Evolutionary conservation across 1,140 invertebrate genomes (phyloP), one percentile per base, ranked within the genome.

Genomic region (Drosophila oshimai): DNA sequence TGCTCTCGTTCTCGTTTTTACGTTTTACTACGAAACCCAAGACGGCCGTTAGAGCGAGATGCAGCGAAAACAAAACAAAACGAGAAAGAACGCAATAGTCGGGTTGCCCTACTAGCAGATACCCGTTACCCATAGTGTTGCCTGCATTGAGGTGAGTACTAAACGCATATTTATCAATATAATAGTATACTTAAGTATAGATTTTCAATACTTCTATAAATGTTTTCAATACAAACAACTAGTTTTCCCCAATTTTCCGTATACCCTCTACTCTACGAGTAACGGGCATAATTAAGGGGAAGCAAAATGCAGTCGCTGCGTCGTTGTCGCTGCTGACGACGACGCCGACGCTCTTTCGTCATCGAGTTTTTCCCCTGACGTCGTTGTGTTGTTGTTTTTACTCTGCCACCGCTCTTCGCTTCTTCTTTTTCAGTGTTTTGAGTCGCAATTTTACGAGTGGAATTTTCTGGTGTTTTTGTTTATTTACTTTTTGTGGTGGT

Each of bases 51-150:
- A 50, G 53, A 83, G 57, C 62, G 54, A 41, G 73, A 84, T 33
- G 47, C 51, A 78, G 53, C 78, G 79, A 83, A 83, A 84, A 83
- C 78, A 83, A 83, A 83, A 83, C 78, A 83, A 78, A 78, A n/a
- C n/a, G n/a, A n/a, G n/a, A n/a, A n/a, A n/a, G n/a, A n/a, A n/a
- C n/a, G n/a, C n/a, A n/a, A n/a, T n/a, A n/a, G n/a, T n/a, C n/a
- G n/a, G n/a, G n/a, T n/a, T n/a, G n/a, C n/a, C n/a, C n/a, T n/a
- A n/a, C n/a, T n/a, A n/a, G n/a, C n/a, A n/a, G n/a, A n/a, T n/a
- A n/a, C n/a, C n/a, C n/a, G n/a, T n/a, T n/a, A n/a, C n/a, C n/a
- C n/a, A n/a, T n/a, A n/a, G n/a, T n/a, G n/a, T n/a, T n/a, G n/a
- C n/a, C n/a, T n/a, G n/a, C n/a, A n/a, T n/a, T n/a, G n/a, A n/a